Conservation (phyloP, 1,140 invertebrate genomes). For the Drosophila varians region DNA sequence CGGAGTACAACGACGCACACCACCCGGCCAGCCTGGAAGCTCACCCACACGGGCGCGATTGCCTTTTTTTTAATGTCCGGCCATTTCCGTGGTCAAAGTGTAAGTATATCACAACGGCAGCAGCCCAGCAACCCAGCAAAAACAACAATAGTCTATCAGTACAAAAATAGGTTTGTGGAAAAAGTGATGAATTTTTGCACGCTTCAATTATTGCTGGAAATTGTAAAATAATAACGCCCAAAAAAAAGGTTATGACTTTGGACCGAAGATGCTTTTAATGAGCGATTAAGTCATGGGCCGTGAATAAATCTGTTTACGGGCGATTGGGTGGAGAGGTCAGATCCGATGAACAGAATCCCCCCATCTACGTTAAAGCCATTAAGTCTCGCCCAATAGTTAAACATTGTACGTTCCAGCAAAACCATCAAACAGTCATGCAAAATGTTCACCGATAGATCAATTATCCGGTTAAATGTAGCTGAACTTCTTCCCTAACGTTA, state of each 20-base stretch:
- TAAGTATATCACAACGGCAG: conserved; percentile 28
- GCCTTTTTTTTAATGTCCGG: conserved; percentile 26
- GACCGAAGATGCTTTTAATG: conserved; percentile 48
- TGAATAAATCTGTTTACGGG: conserved; percentile 41
- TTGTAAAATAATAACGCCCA: conserved; percentile 57
- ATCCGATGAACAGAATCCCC: conserved; percentile 4
- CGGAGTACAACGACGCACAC: not conserved
- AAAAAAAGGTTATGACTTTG: conserved; percentile 14
- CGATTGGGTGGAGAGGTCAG: conserved; percentile 46
- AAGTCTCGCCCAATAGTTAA: conserved; percentile 10
- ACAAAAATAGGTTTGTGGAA: conserved; percentile 19
- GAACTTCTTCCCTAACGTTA: conserved; percentile 39
- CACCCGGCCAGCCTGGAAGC: not conserved
- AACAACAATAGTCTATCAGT: conserved; percentile 6
- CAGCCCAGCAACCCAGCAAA: conserved; percentile 2
- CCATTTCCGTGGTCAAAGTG: conserved; percentile 54
- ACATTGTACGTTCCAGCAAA: not conserved
- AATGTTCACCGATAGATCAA: conserved; percentile 32
- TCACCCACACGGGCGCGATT: conserved; percentile 7
- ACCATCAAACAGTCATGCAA: not conserved
- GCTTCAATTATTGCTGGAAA: conserved; percentile 71
- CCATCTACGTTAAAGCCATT: not conserved
- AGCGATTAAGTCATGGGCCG: conserved; percentile 53
- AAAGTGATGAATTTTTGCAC: conserved; percentile 59
- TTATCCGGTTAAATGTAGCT: conserved; percentile 67